Evolutionary conservation across 2,797 vertebrate species (phyloP).

Genomic region (Kryptopterus vitreolus): DNA sequence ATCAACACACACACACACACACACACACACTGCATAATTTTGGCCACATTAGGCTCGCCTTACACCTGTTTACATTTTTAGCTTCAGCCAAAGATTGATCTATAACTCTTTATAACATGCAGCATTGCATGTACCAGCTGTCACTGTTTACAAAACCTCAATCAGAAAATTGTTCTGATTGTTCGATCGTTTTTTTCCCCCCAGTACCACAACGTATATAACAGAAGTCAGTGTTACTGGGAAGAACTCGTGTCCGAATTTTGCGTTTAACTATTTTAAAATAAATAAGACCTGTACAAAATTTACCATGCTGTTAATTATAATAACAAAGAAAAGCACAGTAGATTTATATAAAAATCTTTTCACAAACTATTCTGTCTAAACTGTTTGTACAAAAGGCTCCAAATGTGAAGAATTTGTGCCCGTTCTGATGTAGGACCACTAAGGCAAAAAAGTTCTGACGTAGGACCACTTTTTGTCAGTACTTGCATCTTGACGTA

Average conservation of each 20-base stretch:
- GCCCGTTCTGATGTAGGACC: no score
- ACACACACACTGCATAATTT: not conserved
- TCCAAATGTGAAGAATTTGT: not conserved
- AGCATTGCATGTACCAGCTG: not conserved
- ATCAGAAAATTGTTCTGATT: no score
- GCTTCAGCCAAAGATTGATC: not conserved
- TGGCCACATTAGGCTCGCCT: not conserved
- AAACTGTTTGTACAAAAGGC: not conserved
- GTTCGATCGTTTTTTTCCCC: not conserved
- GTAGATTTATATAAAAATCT: not conserved
- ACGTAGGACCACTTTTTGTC: no score
- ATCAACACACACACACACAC: not conserved
- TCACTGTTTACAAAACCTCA: not conserved
- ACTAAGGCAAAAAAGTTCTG: not conserved
- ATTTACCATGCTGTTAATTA: no score
- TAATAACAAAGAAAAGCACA: not conserved
- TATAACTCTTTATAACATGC: not conserved
- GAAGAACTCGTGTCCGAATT: not conserved
- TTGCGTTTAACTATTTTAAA: no score
- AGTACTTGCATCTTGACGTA: no score
- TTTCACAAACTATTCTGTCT: not conserved
- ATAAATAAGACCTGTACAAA: no score
- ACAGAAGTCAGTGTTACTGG: not conserved
- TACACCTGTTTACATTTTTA: not conserved
- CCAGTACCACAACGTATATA: not conserved